Percentiles rank a stretch among this genome's conserved stretches.
Conservation (phyloP, 2,113 vertebrate species). For the Prunella fulvescens region DNA sequence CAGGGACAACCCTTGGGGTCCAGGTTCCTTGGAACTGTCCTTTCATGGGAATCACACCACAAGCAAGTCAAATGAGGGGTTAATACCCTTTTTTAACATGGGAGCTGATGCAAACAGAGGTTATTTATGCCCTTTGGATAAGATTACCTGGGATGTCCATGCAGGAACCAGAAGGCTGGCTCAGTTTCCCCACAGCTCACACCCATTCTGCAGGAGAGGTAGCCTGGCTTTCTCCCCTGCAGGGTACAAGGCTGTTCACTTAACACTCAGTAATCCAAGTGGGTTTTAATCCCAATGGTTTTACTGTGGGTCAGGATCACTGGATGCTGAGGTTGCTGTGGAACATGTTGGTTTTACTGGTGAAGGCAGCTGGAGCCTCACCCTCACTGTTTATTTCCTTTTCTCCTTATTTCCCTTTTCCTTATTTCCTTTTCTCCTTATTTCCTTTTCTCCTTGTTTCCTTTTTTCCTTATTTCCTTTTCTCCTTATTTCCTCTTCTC, state of each 20-base stretch:
- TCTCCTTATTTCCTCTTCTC: not conserved
- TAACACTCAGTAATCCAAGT: not conserved
- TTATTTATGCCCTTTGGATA: not conserved
- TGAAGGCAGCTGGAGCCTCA: not conserved
- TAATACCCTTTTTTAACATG: fast-evolving
- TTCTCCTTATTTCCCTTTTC: not conserved
- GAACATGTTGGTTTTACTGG: not conserved
- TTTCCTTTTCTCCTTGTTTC: not conserved
- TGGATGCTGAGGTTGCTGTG: not conserved
- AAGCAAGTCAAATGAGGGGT: not conserved
- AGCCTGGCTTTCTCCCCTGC: not conserved
- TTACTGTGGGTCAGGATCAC: not conserved
- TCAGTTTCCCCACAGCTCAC: not conserved
- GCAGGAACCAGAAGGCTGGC: not conserved
- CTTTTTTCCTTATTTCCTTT: not conserved
- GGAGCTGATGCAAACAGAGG: not conserved
- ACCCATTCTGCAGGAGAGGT: not conserved
- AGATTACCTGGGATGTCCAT: fast-evolving
- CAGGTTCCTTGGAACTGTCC: not conserved
- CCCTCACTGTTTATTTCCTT: not conserved
- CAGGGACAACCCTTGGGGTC: not conserved
- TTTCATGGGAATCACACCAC: fast-evolving
- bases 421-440: not conserved
- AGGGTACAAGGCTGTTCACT: not conserved
- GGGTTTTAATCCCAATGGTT: not conserved